Conservation (phyloP, 2,113 vertebrate genomes). For the Rhipidura dahli region DNA sequence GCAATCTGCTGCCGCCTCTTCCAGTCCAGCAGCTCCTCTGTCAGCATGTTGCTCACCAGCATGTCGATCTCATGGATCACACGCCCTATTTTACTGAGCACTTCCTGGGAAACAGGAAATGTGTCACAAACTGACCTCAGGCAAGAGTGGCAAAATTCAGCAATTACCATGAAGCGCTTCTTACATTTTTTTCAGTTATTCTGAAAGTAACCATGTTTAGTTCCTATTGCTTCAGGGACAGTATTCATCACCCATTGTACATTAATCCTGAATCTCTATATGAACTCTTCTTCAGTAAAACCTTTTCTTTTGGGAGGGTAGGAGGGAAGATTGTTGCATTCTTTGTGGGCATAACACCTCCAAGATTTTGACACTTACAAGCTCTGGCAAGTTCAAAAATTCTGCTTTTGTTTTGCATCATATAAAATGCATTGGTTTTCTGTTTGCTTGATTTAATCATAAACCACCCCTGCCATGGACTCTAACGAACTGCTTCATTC, state of each 20-base stretch:
- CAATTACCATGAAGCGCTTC: not conserved
- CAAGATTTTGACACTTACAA: not conserved
- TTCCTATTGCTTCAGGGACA: not conserved
- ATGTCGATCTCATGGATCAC: constrained; percentile 88
- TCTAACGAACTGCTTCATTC: not conserved
- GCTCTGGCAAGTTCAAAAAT: not conserved
- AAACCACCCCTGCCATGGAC: fast-evolving
- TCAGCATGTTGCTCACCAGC: constrained; percentile 84
- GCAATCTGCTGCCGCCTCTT: constrained; percentile 91
- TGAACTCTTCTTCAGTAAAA: not conserved
- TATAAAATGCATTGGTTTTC: not conserved
- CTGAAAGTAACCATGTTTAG: not conserved
- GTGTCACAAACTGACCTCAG: not conserved
- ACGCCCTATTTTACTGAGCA: constrained; percentile 86
- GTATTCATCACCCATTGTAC: not conserved
- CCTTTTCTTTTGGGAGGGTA: not conserved
- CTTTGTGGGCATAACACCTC: not conserved
- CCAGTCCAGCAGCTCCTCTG: constrained; percentile 91
- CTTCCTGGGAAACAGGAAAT: constrained; percentile 77
- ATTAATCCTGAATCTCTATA: not conserved
- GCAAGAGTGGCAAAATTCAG: not conserved
- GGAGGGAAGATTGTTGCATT: not conserved
- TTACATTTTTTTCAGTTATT: not conserved
- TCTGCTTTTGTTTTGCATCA: not conserved
- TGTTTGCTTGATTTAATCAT: not conserved